A percentile compares a stretch with the other conserved stretches of the same genome.
These are phyloP conservation scores for Potorous gilbertii DNA, from an alignment of 2,797 vertebrate species.

Conservation along the genomic window DNA sequence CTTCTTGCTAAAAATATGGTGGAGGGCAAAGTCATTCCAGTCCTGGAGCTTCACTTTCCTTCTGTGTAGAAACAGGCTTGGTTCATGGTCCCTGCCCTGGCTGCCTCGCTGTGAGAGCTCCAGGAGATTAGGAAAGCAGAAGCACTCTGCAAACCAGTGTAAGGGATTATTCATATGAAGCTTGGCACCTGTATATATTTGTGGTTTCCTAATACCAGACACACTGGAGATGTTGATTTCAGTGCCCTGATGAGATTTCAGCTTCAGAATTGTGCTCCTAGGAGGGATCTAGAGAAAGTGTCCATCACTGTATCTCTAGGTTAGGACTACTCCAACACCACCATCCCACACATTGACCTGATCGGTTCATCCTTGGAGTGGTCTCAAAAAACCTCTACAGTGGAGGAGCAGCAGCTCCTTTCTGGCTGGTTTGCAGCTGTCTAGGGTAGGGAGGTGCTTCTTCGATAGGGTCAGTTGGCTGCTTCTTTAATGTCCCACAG, in stretches of 20 bases:
- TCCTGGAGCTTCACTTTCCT: background rate
- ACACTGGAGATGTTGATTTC: background rate
- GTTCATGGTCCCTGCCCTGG: background rate
- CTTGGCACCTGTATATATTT: constrained; percentile 4
- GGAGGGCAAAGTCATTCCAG: background rate
- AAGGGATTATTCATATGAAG: background rate
- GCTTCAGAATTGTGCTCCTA: background rate
- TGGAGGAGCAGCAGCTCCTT: background rate
- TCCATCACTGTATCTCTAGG: constrained; percentile 10
- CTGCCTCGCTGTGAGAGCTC: background rate
- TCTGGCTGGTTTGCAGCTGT: background rate
- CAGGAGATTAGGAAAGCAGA: background rate
- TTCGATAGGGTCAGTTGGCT: background rate
- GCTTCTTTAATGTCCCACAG: background rate
- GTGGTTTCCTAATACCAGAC: background rate
- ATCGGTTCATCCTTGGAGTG: background rate
- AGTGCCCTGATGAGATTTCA: constrained; percentile 10
- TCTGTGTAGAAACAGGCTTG: background rate
- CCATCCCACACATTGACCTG: background rate
- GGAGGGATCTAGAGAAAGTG: constrained; percentile 2
- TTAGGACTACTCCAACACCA: background rate
- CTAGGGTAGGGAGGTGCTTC: background rate
- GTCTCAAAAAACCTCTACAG: background rate
- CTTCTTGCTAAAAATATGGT: background rate
- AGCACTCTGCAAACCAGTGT: background rate